Evolutionary conservation across 2,888 invertebrate species (phyloP).

Genomic region (Uloborus plumipes): DNA sequence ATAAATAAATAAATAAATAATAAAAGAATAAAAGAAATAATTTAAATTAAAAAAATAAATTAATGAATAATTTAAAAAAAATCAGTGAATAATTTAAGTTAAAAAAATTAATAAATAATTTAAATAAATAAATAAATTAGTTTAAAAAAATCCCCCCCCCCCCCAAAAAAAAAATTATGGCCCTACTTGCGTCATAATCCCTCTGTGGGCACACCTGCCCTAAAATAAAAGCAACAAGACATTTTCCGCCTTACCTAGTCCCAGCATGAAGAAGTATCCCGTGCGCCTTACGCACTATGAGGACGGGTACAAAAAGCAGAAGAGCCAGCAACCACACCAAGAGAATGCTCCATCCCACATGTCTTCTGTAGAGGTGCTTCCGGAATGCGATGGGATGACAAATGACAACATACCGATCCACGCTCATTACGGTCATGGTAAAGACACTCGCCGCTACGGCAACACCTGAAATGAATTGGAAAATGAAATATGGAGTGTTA

Average conservation of each 20-base stretch:
- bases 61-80: too few species aligned
- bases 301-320: constrained; percentile 79
- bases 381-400: constrained; percentile 81
- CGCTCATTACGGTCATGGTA: constrained; percentile 84
- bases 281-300: constrained; percentile 73
- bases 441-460: constrained; percentile 85
- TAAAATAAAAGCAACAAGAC: neutral
- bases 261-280: constrained; percentile 59
- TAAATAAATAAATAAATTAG: too few species aligned
- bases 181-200: too few species aligned
- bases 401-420: constrained; percentile 80
- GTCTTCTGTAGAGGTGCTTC: constrained; percentile 79
- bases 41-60: too few species aligned
- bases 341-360: constrained; percentile 77
- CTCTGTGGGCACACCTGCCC: neutral
- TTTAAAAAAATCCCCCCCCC: too few species aligned
- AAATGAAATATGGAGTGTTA: neutral
- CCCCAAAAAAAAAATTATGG: too few species aligned
- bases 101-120: too few species aligned
- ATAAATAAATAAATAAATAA: too few species aligned
- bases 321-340: constrained; percentile 79
- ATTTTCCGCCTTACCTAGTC: constrained; percentile 21
- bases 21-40: too few species aligned
- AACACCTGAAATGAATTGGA: constrained; percentile 75
- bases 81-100: too few species aligned